A percentile compares a stretch with the other conserved stretches of the same genome.
Evolutionary conservation across 2,113 vertebrate species (phyloP).

Genomic region (Odontesthes bonariensis): DNA sequence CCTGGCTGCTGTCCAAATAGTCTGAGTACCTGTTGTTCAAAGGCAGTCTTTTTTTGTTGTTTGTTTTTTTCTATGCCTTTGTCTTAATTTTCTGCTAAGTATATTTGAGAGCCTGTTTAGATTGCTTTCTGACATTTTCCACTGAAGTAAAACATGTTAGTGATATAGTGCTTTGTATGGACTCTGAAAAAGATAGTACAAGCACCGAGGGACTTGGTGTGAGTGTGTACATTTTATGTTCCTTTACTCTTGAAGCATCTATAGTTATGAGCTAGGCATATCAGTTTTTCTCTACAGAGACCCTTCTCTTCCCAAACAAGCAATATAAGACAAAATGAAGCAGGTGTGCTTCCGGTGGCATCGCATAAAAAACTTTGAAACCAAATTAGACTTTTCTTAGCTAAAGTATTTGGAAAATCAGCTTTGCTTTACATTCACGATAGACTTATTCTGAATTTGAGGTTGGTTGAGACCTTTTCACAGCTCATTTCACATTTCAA

Average conservation of each 20-base stretch:
- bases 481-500: background rate
- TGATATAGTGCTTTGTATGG: constrained; percentile 4
- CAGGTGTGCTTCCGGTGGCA: constrained; percentile 8
- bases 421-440: background rate
- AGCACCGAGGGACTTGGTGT: background rate
- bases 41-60: background rate
- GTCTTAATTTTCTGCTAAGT: constrained; percentile 10
- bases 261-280: constrained; percentile 24
- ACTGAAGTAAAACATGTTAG: constrained; percentile 10
- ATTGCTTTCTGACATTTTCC: constrained; percentile 29
- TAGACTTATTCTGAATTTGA: background rate
- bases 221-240: background rate
- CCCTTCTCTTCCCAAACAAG: background rate
- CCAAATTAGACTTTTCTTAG: constrained; percentile 1
- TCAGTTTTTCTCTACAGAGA: constrained; percentile 10
- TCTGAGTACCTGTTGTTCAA: constrained; percentile 31
- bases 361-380: constrained; percentile 12
- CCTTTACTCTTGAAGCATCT: constrained; percentile 2
- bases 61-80: background rate
- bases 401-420: background rate
- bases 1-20: constrained; percentile 14
- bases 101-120: constrained; percentile 8
- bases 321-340: constrained; percentile 6
- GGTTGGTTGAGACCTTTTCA: background rate
- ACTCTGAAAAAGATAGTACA: constrained; percentile 21